Conservation (phyloP, 2,113 vertebrate species). For the Hyla sarda region DNA sequence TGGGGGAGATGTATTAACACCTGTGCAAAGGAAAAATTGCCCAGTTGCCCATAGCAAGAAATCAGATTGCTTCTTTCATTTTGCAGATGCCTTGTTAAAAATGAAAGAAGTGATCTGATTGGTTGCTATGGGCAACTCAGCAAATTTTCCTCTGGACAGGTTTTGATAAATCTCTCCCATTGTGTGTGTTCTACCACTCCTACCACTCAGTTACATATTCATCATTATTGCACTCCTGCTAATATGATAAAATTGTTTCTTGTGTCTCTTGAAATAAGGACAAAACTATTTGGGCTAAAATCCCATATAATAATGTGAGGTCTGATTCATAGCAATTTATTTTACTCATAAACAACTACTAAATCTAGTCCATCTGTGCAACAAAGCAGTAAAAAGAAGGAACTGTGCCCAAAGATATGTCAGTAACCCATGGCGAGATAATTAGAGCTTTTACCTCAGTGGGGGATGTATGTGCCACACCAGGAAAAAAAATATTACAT, state of each 20-base stretch:
- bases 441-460: slow-evolving; percentile 14
- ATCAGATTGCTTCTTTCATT: too few relatives aligned
- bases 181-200: too few relatives aligned
- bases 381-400: not conserved
- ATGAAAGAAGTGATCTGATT: too few relatives aligned
- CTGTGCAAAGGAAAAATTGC: too few relatives aligned
- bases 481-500: not conserved
- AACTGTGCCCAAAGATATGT: not conserved
- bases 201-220: too few relatives aligned
- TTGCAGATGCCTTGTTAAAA: too few relatives aligned
- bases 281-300: not conserved
- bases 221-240: too few relatives aligned
- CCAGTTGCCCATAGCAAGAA: too few relatives aligned
- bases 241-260: not conserved
- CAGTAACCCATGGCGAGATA: not conserved
- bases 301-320: not conserved
- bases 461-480: not conserved
- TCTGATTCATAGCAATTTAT: not conserved
- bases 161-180: too few relatives aligned
- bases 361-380: not conserved
- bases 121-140: too few relatives aligned
- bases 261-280: not conserved
- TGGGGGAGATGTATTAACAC: too few relatives aligned
- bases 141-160: too few relatives aligned
- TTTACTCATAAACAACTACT: not conserved